Percentiles rank a stretch among this genome's conserved stretches.
phyloP scores from a whole-genome alignment of 2,888 invertebrate genomes.

The Eugnorisma glareosa region DNA sequence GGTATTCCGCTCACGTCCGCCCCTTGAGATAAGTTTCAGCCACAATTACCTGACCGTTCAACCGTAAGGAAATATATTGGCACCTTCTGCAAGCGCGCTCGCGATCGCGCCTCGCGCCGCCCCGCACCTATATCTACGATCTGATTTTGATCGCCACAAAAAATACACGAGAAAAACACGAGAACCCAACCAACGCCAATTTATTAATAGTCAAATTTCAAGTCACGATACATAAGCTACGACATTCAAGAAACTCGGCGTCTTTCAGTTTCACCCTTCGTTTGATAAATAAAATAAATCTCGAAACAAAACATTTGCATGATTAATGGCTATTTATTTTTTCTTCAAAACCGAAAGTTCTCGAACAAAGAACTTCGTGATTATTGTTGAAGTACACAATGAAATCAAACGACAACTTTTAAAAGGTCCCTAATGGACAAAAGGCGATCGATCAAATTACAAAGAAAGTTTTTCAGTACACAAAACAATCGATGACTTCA shows the following conservation, averaged over 20 bases:
- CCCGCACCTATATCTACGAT: constrained; percentile 81
- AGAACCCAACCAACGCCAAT: constrained; percentile 67
- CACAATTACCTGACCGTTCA: constrained; percentile 90
- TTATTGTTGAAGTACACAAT: constrained; percentile 85
- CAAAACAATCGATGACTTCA: constrained; percentile 84
- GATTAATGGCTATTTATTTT: constrained; percentile 84
- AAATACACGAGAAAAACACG: constrained; percentile 67
- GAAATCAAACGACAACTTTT: constrained; percentile 88
- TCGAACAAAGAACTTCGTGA: constrained; percentile 80
- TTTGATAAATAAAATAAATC: constrained; percentile 76
- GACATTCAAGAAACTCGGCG: constrained; percentile 50
- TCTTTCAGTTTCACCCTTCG: constrained; percentile 70
- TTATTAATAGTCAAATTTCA: constrained; percentile 71
- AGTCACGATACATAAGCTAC: constrained; percentile 68
- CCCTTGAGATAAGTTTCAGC: constrained; percentile 89
- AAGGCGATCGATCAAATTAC: constrained; percentile 89
- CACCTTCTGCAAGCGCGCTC: constrained; percentile 83
- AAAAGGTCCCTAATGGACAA: constrained; percentile 89
- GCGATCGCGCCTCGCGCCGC: constrained; percentile 70
- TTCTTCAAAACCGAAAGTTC: constrained; percentile 77
- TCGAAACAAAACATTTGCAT: constrained; percentile 78
- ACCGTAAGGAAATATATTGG: constrained; percentile 89
- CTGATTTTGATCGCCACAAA: constrained; percentile 76
- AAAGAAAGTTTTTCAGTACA: constrained; percentile 87
- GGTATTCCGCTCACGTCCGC: constrained; percentile 86